Base-by-base conservation (phyloP, 2,113 vertebrate genomes). In the Misgurnus mizolepis region DNA sequence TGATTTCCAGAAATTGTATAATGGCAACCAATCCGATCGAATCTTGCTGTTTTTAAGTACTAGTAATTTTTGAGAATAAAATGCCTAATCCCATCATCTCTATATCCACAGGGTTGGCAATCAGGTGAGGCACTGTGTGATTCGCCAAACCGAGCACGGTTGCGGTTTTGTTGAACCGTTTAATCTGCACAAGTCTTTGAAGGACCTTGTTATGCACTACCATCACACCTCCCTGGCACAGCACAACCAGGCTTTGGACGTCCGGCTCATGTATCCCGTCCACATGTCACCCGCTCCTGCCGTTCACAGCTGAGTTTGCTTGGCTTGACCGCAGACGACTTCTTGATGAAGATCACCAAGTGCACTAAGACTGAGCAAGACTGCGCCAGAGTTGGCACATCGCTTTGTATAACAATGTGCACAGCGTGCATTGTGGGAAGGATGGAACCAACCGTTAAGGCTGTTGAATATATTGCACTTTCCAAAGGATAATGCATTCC, bases 81-180 rank as follows among this genome's bases (percentile, higher is more conserved):
- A 58, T 58, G 55, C 14, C 55, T 5, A 58, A 40, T n/a, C 27
- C 56, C 17, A 18, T 41, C 0, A 6, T 74, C 43, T 84, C 68
- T 88, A 9, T 76, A 22, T 18, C 90, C 86, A 34, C 92, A 99
- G 97, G 22, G 96, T 94, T 1, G 95, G 96, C 0, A 93, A 95
- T 0, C 95, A 97, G 87, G 97, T 98, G 91, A 96, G 98, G 80
- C 97, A 98, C 93, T 99, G 97, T 83, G 95, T 98, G 79, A 98
- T 99, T 91, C 95, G 95, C 94, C 96, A 94, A 91, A 97, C 96
- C 2, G 92, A 95, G 2, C 93, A 94, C 0, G 97, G 97, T 89
- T 98, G 95, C 0, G 97, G 97, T 70, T 99, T 99, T 76, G 96
- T 96, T 0, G 96, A 99, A 84, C 97, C 97, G 0, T 98, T 96